Conservation (phyloP, 2,888 invertebrate species). For the Sepiola atlantica region DNA sequence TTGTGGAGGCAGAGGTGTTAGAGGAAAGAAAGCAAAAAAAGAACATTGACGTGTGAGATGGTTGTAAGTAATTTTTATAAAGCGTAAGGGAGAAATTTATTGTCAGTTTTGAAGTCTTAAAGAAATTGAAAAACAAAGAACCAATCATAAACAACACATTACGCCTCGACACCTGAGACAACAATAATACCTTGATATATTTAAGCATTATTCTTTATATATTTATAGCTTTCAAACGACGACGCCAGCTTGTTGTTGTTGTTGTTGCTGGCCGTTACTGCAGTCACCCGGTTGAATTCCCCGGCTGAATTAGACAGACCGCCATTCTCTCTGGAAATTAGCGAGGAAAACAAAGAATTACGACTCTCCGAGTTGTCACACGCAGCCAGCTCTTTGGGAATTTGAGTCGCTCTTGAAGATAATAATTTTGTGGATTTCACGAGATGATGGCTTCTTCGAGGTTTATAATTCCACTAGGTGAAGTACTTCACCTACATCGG, state of each 20-base stretch:
- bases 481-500: too few species aligned
- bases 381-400: background rate
- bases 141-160: background rate
- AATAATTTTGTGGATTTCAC: background rate
- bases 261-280: too few species aligned
- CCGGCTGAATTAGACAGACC: background rate
- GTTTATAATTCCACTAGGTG: background rate
- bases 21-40: too few species aligned
- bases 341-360: background rate
- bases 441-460: background rate
- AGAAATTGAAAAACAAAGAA: background rate
- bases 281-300: background rate
- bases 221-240: background rate
- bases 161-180: too few species aligned
- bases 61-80: background rate
- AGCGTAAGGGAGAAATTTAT: background rate
- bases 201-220: background rate
- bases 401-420: background rate
- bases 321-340: background rate
- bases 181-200: too few species aligned
- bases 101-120: background rate
- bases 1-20: too few species aligned
- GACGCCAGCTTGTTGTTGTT: too few species aligned
- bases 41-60: too few species aligned
- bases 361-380: background rate